Conservation (phyloP, 1,140 invertebrate species). For the Drosophila subobscura region DNA sequence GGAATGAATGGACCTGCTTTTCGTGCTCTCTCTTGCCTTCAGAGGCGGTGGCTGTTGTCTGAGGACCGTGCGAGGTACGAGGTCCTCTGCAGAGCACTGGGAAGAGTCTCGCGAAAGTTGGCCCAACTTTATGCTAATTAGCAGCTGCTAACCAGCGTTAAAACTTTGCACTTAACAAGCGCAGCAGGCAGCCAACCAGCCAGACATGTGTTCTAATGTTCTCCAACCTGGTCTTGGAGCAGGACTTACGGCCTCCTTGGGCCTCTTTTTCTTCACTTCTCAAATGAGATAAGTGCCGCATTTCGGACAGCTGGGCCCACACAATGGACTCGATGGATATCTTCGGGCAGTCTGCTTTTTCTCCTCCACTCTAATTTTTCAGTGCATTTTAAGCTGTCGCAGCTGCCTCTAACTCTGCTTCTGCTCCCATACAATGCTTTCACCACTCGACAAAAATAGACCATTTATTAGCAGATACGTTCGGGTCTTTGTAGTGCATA, state of each 20-base stretch:
- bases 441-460: conserved; percentile 29
- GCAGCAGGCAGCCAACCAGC: neutral
- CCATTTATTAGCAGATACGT: conserved; percentile 34
- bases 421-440: too few relatives aligned
- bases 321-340: conserved; percentile 36
- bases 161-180: conserved; percentile 58
- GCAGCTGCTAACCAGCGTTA: conserved; percentile 57
- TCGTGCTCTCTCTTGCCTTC: neutral
- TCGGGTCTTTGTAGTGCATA: conserved; percentile 10
- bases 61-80: conserved; percentile 23
- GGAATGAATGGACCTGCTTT: conserved; percentile 57
- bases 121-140: conserved; percentile 77
- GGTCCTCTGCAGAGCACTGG: too few relatives aligned
- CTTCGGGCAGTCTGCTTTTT: conserved; percentile 6
- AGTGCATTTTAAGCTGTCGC: conserved; percentile 32
- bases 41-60: conserved; percentile 6
- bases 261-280: conserved; percentile 4
- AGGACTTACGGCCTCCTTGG: conserved; percentile 31
- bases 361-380: conserved; percentile 41
- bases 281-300: conserved; percentile 44
- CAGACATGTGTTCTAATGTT: conserved; percentile 44
- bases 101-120: conserved; percentile 39
- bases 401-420: conserved; percentile 16
- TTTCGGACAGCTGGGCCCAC: conserved; percentile 37
- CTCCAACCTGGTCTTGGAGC: conserved; percentile 17